phyloP scores from a whole-genome alignment of 2,888 invertebrate genomes.

The Netelia inedita region DNA sequence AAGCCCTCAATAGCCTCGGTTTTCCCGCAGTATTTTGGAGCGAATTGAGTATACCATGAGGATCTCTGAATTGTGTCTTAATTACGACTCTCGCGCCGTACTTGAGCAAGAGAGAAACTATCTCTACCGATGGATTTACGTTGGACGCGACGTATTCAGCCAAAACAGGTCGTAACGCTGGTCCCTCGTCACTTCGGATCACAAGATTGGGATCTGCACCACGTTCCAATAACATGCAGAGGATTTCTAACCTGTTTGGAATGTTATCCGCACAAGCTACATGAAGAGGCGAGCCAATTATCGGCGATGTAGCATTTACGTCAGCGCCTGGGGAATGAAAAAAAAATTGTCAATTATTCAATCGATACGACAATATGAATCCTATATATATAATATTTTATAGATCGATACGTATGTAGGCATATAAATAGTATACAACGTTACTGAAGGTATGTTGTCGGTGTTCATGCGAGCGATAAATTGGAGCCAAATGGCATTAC shows the following conservation, averaged over 20 bases:
- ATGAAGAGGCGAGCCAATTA: conserved; percentile 93
- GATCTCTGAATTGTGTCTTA: conserved; percentile 94
- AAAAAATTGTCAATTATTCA: conserved; percentile 5
- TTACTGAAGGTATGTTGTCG: background rate
- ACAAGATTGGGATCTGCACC: conserved; percentile 92
- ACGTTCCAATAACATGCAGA: conserved; percentile 89
- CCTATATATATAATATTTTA: background rate
- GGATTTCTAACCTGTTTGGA: conserved; percentile 88
- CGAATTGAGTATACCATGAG: conserved; percentile 93
- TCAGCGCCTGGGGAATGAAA: conserved; percentile 88
- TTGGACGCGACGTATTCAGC: conserved; percentile 94
- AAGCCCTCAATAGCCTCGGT: conserved; percentile 87
- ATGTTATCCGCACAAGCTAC: conserved; percentile 94
- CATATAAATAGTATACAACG: background rate
- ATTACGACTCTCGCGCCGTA: conserved; percentile 93
- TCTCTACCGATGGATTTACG: conserved; percentile 88
- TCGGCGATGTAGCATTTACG: conserved; percentile 92
- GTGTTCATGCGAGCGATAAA: conserved; percentile 6
- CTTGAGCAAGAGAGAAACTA: conserved; percentile 90
- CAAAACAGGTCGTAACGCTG: conserved; percentile 91
- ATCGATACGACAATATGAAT: background rate
- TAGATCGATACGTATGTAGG: conserved; percentile 39
- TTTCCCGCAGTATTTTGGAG: conserved; percentile 88
- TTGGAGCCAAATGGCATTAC: conserved; percentile 84
- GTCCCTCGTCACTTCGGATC: conserved; percentile 91